Percentiles rank a stretch among this genome's conserved stretches.
Evolutionary conservation across 2,797 vertebrate species (phyloP).

Genomic region (Presbytis comata): DNA sequence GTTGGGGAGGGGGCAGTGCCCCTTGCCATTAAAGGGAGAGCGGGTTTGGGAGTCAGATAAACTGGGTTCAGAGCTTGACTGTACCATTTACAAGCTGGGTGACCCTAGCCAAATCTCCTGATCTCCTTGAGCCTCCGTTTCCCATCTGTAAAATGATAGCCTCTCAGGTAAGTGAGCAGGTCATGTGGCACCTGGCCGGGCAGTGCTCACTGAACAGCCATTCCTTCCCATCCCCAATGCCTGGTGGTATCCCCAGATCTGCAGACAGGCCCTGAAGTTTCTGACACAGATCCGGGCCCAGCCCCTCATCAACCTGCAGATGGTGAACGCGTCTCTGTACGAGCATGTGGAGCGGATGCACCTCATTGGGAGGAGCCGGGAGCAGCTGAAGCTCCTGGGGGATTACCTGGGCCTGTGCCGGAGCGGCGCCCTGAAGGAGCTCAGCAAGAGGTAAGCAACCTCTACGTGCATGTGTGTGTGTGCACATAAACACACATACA

Average conservation of each 20-base stretch:
- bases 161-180: not conserved
- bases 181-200: not conserved
- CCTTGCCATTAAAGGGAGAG: not conserved
- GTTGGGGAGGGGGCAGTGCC: not conserved
- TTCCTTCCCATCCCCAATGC: not conserved
- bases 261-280: slow-evolving; percentile 89
- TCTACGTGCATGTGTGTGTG: fast-evolving
- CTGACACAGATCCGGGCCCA: slow-evolving; percentile 90
- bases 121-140: not conserved
- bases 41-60: not conserved
- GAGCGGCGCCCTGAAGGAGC: slow-evolving; percentile 90
- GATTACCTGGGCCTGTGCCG: slow-evolving; percentile 95
- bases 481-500: not conserved
- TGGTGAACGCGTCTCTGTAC: slow-evolving; percentile 91
- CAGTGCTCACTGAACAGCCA: not conserved
- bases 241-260: slow-evolving; percentile 86
- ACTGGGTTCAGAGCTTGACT: not conserved
- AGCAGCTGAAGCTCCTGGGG: slow-evolving; percentile 92
- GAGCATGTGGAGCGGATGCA: slow-evolving; percentile 90
- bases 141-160: not conserved
- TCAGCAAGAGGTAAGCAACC: slow-evolving; percentile 84
- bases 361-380: slow-evolving; percentile 85
- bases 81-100: not conserved
- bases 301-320: slow-evolving; percentile 92
- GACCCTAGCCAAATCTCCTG: not conserved